Evolutionary conservation across 2,113 vertebrate genomes (phyloP), one percentile per base, ranked within the genome.

Genomic region (Miniopterus natalensis): DNA sequence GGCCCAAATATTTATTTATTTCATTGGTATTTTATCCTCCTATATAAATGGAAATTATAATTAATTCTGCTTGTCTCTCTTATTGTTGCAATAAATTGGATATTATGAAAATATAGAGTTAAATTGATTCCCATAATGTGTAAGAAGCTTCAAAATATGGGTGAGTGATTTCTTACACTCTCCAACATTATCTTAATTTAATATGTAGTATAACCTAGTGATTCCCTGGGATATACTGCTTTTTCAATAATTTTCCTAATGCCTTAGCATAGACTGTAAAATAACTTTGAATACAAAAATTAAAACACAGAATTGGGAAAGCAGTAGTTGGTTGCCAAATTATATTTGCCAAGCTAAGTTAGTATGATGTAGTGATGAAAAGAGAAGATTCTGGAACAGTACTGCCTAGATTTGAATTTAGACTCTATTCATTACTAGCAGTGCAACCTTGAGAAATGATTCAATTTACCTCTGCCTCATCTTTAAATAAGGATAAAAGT

Each of bases 161-260:
- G 13, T 84, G 3, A 55, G 20, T 66, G 12, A 79, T 57, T 93
- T 74, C 42, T 93, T 20, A 74, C 15, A 81, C 40, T 96, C 68
- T 81, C 11, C n/a, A 81, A 70, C 29, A 75, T 21, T 75, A 31
- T 68, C 25, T 80, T 93, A 80, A 51, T 74, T 74, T 73, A 73
- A 36, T 86, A 57, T 31, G 40, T 68, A 68, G 15, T 74, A 25
- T 68, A 81, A 81, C n/a, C 25, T 66, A 80, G 27, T 85, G 40
- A 77, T 61, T 84, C 18, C 47, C 11, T 75, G 27, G n/a, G 13
- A 49, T 29, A 73, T 65, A 55, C 11, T 73, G 47, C 83, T 40
- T 92, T 84, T 63, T 92, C 36, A 87, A 18, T 49, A 88, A 47
- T 71, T 89, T 95, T 70, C 29, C 66, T 78, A 66, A 51, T 73